Evolutionary conservation across 2,888 invertebrate species (phyloP), one percentile per base, ranked within the genome.

Genomic region (Mythimna lalbum): DNA sequence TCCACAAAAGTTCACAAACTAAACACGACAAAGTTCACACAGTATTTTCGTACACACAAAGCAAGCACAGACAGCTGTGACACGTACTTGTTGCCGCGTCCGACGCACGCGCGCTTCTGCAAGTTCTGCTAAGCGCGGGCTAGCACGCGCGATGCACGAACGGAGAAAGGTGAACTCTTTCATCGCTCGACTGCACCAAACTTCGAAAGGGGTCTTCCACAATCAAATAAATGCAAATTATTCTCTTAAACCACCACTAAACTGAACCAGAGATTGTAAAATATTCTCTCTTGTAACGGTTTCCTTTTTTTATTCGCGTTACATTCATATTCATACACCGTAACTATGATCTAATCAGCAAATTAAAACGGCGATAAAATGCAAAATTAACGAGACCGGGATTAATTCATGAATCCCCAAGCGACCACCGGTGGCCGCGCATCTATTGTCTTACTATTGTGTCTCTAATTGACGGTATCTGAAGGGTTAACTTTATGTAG

Each of bases 111-210:
- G 73, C 86, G 74, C 69, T 62, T 79, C 75, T 70, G 80, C 66
- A 57, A 57, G 36, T 36, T 57, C 36, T 57, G 21, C 12, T 23
- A 55, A 49, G 52, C 61, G 59, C 71, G 57, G 59, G 73, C 70
- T 50, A 67, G 12, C 76, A 65, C 73, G 75, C 70, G 76, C 67
- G 53, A 27, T 70, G 69, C 61, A 52, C 71, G 67, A 62, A 52
- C 63, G 59, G 84, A 84, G 84, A 86, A 84, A 86, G 86, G 80
- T 81, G 73, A 81, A 83, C 65, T 77, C 83, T 71, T 80, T 68
- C 56, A 69, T 69, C 83, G 78, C 85, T 72, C 66, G 56, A 71
- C 56, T 82, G 76, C 76, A 79, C 53, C 49, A 73, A 81, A 76
- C 80, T 82, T 72, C 31, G 70, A 82, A 85, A 83, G 81, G 81